Percentiles rank a stretch among this genome's conserved stretches.
Conservation (phyloP, 2,888 invertebrate genomes). For the Drosophila melanocephala region DNA sequence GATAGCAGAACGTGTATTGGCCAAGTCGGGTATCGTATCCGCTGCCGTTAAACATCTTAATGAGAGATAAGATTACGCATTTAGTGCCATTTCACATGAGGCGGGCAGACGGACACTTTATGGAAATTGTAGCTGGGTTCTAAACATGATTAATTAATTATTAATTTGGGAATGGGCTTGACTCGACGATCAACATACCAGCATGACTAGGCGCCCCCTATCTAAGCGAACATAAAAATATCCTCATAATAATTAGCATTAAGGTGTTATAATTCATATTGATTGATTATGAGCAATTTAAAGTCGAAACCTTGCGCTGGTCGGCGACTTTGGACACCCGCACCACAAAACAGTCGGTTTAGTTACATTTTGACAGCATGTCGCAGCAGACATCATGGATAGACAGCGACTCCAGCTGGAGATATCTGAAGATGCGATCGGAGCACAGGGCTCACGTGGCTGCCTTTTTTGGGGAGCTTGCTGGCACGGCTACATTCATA, state of each 20-base stretch:
- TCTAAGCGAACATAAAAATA: conserved; percentile 41
- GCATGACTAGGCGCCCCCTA: conserved; percentile 17
- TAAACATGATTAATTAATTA: conserved; percentile 49
- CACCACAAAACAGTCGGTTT: conserved; percentile 9
- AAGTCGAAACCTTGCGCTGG: conserved; percentile 37
- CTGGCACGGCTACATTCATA: conserved; percentile 89
- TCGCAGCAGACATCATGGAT: conserved; percentile 51
- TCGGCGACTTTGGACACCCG: background rate
- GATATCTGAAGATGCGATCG: conserved; percentile 32
- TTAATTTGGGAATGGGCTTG: conserved; percentile 38
- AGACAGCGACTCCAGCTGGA: conserved; percentile 34
- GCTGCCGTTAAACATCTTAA: conserved; percentile 24
- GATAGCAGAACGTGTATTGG: conserved; percentile 36
- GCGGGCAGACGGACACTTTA: background rate
- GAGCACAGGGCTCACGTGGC: conserved; percentile 46
- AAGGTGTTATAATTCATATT: conserved; percentile 77
- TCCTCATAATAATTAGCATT: conserved; percentile 77
- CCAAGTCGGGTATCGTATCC: conserved; percentile 37
- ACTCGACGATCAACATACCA: conserved; percentile 21
- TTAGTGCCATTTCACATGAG: conserved; percentile 1
- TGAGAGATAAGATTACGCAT: conserved; percentile 50
- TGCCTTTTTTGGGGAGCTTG: conserved; percentile 87
- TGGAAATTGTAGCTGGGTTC: conserved; percentile 6
- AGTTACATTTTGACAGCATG: conserved; percentile 58
- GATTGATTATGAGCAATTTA: conserved; percentile 64